Evolutionary conservation across 2,888 invertebrate genomes (phyloP), one percentile per base, ranked within the genome.

Genomic region (Rhogogaster chlorosoma): DNA sequence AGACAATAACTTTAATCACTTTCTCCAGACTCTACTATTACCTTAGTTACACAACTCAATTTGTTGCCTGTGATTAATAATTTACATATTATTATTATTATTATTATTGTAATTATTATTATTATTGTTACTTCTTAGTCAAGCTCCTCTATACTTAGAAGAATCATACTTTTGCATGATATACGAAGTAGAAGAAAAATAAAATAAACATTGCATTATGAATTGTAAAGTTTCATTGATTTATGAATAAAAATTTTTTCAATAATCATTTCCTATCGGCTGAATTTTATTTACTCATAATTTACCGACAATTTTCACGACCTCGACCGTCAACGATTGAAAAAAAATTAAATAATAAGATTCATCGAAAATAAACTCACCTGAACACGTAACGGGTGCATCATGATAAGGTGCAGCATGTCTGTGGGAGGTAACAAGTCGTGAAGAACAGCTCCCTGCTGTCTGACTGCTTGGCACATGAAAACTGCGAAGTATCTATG

Each of bases 401-500:
- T 97, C 95, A 99, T 97, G 78, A 99, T 95, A 89, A 97, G 95
- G 90, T 97, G 96, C 84, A 98, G 95, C 93, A 96, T 95, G 90
- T 97, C 96, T 1, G 96, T 95, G 75, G 97, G 95, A 75, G 99
- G 98, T 90, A 99, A 94, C 87, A 99, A 95, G 90, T 97, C 97
- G 87, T 95, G 95, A 53, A 98, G 95, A 61, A 95, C 94, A 89
- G 97, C 95, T 88, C 97, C 97, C 95, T 98, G 96, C 92, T 96
- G 95, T 90, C 97, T 95, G 86, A 97, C 96, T 77, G 97, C 98
- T 93, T 98, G 98, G 93, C 98, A 96, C 89, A 98, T 95, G 92
- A 98, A 97, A 22, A 97, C 96, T 0, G 98, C 96, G 92, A 98
- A 96, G 94, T 99, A 99, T 84, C 99, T 97, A 95, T 99, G 99